Conservation (phyloP, 2,888 invertebrate species). For the Salticus scenicus region DNA sequence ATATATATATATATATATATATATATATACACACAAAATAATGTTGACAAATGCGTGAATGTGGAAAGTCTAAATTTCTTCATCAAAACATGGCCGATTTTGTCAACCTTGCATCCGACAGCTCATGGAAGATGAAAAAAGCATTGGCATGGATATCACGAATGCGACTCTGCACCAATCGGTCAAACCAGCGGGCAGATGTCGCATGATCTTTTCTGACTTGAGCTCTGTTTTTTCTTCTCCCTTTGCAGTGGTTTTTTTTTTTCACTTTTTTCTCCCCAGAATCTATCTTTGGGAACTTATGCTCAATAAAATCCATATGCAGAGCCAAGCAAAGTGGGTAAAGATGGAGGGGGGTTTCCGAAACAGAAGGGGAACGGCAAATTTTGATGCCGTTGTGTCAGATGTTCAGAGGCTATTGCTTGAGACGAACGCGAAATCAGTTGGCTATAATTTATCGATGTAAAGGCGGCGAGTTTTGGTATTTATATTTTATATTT, state of each 20-base stretch:
- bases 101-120: background rate
- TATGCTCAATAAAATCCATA: slow-evolving; percentile 61
- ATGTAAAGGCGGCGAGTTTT: too few relatives aligned
- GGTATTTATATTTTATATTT: too few relatives aligned
- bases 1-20: too few relatives aligned
- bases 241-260: background rate
- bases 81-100: background rate
- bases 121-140: background rate
- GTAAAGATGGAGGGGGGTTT: slow-evolving; percentile 16
- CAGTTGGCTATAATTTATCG: background rate
- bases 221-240: background rate
- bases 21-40: too few relatives aligned
- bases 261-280: background rate
- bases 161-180: slow-evolving; percentile 42
- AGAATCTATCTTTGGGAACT: slow-evolving; percentile 46
- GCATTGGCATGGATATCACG: slow-evolving; percentile 25
- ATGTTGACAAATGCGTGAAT: too few relatives aligned
- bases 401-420: background rate
- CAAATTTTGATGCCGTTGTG: background rate
- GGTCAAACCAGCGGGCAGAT: slow-evolving; percentile 58
- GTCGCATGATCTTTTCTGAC: slow-evolving; percentile 59
- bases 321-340: slow-evolving; percentile 43
- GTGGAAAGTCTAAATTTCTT: too few relatives aligned
- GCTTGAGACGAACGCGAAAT: background rate
- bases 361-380: background rate